Percentiles rank a stretch among this genome's conserved stretches.
Evolutionary conservation across 2,888 invertebrate species (phyloP).

Genomic region (Drosophila robusta): DNA sequence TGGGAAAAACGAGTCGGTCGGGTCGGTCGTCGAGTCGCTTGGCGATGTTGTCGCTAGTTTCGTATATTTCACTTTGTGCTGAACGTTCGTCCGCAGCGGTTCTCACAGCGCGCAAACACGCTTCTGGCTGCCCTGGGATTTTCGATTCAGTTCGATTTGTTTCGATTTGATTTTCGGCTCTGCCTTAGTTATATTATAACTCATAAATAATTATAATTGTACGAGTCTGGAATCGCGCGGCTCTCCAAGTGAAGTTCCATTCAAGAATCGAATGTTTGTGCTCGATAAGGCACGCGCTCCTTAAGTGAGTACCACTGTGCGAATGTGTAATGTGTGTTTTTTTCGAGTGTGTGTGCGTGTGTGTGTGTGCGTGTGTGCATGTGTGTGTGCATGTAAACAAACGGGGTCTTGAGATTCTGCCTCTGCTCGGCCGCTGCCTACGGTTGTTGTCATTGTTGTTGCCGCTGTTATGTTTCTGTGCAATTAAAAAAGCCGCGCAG

Average conservation of each 20-base stretch:
- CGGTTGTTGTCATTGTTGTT: conserved; percentile 19
- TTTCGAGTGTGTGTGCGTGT: conserved; percentile 8
- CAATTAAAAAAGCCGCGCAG: conserved; percentile 55
- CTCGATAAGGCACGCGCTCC: conserved; percentile 27
- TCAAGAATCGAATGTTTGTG: conserved; percentile 26
- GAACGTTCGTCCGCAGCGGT: conserved; percentile 74
- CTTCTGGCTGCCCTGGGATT: conserved; percentile 11
- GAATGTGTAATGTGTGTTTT: conserved; percentile 46
- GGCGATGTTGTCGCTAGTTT: conserved; percentile 72
- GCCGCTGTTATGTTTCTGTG: conserved; percentile 28
- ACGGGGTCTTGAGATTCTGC: conserved; percentile 75
- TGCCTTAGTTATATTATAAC: conserved; percentile 4
- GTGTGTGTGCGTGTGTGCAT: conserved; percentile 20
- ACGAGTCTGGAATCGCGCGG: conserved; percentile 9
- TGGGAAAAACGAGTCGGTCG: conserved; percentile 81
- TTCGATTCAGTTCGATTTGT: conserved; percentile 14
- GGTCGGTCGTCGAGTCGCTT: conserved; percentile 75
- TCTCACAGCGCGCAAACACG: conserved; percentile 51
- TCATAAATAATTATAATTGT: conserved; percentile 12
- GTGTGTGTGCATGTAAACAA: conserved; percentile 65
- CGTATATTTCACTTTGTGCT: conserved; percentile 77
- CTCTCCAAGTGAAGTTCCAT: conserved; percentile 22
- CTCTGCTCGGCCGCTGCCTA: conserved; percentile 28
- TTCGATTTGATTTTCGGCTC: conserved; percentile 19
- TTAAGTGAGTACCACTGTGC: conserved; percentile 69